A percentile compares a stretch with the other conserved stretches of the same genome.
phyloP scores from a whole-genome alignment of 2,888 invertebrate genomes.

The Tupiocoris notatus region DNA sequence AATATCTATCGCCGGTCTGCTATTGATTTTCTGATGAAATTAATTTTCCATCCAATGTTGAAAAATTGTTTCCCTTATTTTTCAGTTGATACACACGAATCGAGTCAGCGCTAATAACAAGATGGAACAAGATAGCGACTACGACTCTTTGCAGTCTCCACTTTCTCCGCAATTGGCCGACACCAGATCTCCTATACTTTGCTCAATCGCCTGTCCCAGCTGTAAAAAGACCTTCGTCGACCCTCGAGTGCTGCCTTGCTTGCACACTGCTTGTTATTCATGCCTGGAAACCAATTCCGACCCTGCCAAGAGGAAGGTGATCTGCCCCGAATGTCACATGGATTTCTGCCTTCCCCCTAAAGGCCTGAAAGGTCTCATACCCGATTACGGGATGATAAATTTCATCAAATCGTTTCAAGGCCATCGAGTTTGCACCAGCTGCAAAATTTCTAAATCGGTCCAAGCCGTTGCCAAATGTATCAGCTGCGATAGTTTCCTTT shows the following conservation, averaged over 20 bases:
- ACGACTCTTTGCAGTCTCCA: slow-evolving; percentile 39
- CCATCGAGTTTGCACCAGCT: slow-evolving; percentile 81
- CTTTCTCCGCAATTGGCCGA: slow-evolving; percentile 49
- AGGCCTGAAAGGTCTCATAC: slow-evolving; percentile 66
- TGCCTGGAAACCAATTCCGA: slow-evolving; percentile 70
- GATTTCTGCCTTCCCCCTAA: slow-evolving; percentile 58
- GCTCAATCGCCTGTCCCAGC: slow-evolving; percentile 48
- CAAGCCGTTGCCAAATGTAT: slow-evolving; percentile 94
- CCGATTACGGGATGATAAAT: slow-evolving; percentile 62
- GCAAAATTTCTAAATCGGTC: slow-evolving; percentile 84
- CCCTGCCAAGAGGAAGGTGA: slow-evolving; percentile 69
- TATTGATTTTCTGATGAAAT: too few relatives aligned
- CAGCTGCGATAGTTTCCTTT: slow-evolving; percentile 94
- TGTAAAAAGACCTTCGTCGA: slow-evolving; percentile 74
- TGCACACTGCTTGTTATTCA: slow-evolving; percentile 80
- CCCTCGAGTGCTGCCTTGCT: slow-evolving; percentile 74
- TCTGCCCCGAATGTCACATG: slow-evolving; percentile 68
- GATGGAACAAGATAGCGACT: slow-evolving; percentile 43
- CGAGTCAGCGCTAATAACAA: neutral
- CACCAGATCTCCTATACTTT: slow-evolving; percentile 17
- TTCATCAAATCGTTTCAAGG: slow-evolving; percentile 53
- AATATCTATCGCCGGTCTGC: too few relatives aligned
- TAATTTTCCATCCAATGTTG: too few relatives aligned
- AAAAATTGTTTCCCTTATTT: too few relatives aligned
- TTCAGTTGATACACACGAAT: slow-evolving; percentile 3